phyloP scores from a whole-genome alignment of 2,797 vertebrate species.

The Tenualosa ilisha region DNA sequence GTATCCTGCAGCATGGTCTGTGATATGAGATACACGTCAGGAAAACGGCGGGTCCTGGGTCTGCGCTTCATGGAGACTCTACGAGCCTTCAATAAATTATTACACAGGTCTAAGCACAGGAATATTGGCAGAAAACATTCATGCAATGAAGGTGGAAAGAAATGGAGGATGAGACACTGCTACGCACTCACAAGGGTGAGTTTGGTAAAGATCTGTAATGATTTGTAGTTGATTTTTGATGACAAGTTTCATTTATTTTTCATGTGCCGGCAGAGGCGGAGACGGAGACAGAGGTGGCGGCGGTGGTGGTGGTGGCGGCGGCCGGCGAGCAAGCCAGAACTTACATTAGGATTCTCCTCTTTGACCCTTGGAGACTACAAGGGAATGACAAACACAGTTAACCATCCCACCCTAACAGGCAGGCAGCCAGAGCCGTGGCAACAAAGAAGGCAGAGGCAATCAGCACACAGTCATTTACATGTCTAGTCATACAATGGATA shows the following conservation, averaged over 20 bases:
- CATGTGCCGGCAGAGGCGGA: neutral
- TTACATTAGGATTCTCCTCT: constrained; percentile 83
- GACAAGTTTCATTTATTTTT: neutral
- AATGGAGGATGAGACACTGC: neutral
- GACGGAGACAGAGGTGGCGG: neutral
- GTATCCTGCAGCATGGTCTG: constrained; percentile 2
- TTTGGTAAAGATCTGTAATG: neutral
- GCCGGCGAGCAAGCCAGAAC: constrained; percentile 50
- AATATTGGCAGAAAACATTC: neutral
- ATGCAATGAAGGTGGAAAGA: constrained; percentile 4
- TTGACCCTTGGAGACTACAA: constrained; percentile 93
- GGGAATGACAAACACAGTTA: constrained; percentile 60
- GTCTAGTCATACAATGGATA: neutral
- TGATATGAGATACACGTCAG: neutral
- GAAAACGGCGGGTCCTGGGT: neutral
- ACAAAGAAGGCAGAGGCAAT: neutral
- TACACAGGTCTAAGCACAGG: neutral
- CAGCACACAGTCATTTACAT: neutral
- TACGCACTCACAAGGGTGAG: neutral
- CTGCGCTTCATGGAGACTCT: neutral
- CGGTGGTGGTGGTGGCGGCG: neutral
- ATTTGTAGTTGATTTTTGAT: neutral
- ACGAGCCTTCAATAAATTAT: neutral
- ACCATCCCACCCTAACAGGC: constrained; percentile 10
- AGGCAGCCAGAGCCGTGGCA: neutral